These are phyloP conservation scores for Liparis tanakae DNA, from an alignment of 2,797 vertebrate genomes.

Conservation along the genomic window DNA sequence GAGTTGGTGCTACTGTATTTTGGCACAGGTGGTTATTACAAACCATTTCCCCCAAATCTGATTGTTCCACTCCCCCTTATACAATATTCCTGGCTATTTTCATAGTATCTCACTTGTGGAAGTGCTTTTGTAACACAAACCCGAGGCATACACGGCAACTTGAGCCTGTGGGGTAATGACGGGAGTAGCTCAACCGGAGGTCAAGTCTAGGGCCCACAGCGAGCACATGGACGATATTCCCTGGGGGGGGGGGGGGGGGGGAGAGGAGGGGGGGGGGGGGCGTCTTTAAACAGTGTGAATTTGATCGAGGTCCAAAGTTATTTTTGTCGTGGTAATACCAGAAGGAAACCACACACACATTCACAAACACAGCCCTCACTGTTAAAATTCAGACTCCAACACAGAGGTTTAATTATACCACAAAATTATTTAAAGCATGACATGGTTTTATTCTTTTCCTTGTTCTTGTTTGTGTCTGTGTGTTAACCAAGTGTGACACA, in stretches of 20 bases:
- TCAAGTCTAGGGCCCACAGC: conserved; percentile 60
- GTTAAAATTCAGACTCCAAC: not conserved
- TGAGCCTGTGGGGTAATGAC: conserved; percentile 39
- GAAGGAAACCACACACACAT: conserved; percentile 46
- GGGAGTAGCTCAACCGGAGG: conserved; percentile 54
- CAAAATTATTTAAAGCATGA: not conserved
- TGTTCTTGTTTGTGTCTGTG: not conserved
- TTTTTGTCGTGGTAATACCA: conserved; percentile 61
- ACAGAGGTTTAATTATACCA: not conserved
- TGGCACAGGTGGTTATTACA: not conserved
- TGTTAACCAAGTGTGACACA: not conserved
- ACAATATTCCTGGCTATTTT: not conserved
- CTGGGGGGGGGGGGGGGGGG: conserved; percentile 5
- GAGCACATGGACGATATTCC: conserved; percentile 50
- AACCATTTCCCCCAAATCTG: not conserved
- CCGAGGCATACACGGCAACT: conserved; percentile 34
- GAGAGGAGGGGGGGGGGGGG: not conserved
- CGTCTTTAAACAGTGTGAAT: conserved; percentile 67
- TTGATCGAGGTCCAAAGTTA: conserved; percentile 66
- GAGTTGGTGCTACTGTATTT: not conserved
- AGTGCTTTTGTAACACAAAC: conserved; percentile 44
- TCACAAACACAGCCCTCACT: conserved; percentile 4
- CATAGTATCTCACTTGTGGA: not conserved
- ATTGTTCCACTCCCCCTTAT: not conserved
- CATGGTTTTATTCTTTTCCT: not conserved